These are phyloP conservation scores for Cercocebus atys DNA, from an alignment of 2,113 vertebrate genomes.

Conservation along the genomic window DNA sequence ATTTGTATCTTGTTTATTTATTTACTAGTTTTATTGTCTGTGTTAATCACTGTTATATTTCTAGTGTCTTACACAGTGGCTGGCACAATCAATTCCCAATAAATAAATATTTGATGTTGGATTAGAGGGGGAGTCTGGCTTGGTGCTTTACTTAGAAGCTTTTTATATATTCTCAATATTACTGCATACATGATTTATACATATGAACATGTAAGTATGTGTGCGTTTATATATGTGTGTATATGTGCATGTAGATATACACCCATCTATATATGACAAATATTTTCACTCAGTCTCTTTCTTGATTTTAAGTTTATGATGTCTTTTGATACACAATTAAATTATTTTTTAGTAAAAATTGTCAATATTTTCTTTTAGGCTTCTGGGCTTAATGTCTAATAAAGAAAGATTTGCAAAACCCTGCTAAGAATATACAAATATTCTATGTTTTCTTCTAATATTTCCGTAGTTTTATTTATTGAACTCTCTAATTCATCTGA, in stretches of 20 bases:
- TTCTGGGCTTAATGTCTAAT: not conserved
- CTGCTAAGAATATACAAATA: not conserved
- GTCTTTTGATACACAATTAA: slow-evolving; percentile 18
- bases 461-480: not conserved
- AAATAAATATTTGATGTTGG: slow-evolving; percentile 18
- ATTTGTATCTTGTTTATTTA: not conserved
- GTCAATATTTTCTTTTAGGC: not conserved
- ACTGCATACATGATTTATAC: not conserved
- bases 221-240: not conserved
- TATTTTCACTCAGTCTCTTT: slow-evolving; percentile 4
- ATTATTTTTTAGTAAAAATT: not conserved
- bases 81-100: not conserved
- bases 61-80: not conserved
- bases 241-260: not conserved
- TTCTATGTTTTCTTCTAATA: not conserved
- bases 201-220: not conserved
- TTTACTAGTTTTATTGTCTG: not conserved
- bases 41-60: not conserved
- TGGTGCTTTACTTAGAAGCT: not conserved
- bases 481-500: not conserved
- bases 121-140: not conserved
- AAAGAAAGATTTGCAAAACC: not conserved
- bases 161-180: slow-evolving; percentile 16
- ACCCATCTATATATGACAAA: not conserved
- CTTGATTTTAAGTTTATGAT: slow-evolving; percentile 19